A percentile compares a stretch with the other conserved stretches of the same genome.
Evolutionary conservation across 35 echinoderm and acorn worm genomes (phyloP).

Genomic region (Heliocidaris tuberculata): DNA sequence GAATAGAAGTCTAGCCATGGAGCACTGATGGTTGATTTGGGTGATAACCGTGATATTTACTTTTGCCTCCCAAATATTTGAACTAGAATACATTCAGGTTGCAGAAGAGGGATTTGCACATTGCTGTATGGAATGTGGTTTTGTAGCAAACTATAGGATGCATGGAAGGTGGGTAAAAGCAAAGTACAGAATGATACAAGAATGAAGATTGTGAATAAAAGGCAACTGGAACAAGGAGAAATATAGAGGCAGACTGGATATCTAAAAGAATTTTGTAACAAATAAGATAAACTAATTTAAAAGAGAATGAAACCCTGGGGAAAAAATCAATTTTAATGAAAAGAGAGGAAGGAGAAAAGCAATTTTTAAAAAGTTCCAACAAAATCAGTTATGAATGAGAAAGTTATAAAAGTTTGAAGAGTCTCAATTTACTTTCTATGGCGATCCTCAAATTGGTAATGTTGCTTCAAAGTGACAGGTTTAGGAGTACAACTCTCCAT

Average conservation of each 20-base stretch:
- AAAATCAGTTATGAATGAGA: too few relatives aligned
- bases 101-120: neutral
- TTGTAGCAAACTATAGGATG: neutral
- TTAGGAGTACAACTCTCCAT: too few relatives aligned
- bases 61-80: slow-evolving; percentile 14
- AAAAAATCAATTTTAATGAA: too few relatives aligned
- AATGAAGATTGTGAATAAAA: neutral
- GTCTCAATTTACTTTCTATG: too few relatives aligned
- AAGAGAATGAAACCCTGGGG: too few relatives aligned
- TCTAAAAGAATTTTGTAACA: neutral
- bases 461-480: too few relatives aligned
- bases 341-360: too few relatives aligned
- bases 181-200: neutral
- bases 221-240: neutral
- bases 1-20: neutral
- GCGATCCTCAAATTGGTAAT: too few relatives aligned
- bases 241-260: too few relatives aligned
- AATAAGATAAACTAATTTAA: neutral
- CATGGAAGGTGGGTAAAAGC: neutral
- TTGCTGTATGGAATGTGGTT: neutral
- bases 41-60: slow-evolving; percentile 9
- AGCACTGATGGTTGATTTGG: slow-evolving; percentile 34
- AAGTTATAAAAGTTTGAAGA: too few relatives aligned
- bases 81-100: slow-evolving; percentile 2
- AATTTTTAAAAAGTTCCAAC: too few relatives aligned